A percentile compares a stretch with the other conserved stretches of the same genome.
Conservation (phyloP, 2,888 invertebrate genomes). For the Auanema freiburgensis region DNA sequence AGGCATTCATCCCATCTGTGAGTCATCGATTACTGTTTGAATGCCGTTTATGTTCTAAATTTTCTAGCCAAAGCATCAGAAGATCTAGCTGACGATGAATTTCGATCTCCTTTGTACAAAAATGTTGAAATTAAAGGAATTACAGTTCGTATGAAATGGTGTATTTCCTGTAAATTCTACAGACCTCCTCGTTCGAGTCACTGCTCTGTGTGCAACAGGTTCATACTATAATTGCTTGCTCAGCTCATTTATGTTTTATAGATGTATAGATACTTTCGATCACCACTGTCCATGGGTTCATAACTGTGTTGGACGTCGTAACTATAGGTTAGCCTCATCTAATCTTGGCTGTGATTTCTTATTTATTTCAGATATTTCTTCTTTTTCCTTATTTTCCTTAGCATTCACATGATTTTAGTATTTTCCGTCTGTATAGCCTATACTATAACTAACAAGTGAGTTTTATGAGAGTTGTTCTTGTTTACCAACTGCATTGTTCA, state of each 20-base stretch:
- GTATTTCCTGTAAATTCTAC: constrained; percentile 99
- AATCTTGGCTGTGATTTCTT: constrained; percentile 91
- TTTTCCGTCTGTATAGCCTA: constrained; percentile 89
- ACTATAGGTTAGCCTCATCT: constrained; percentile 95
- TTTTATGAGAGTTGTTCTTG: not conserved
- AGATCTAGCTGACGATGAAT: constrained; percentile 85
- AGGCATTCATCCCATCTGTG: constrained; percentile 46
- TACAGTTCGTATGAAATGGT: constrained; percentile 86
- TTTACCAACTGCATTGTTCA: not conserved
- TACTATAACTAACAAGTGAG: constrained; percentile 71
- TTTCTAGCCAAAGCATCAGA: constrained; percentile 7
- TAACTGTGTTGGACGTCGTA: constrained; percentile 64
- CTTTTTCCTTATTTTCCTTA: constrained; percentile 92
- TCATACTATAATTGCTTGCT: constrained; percentile 7
- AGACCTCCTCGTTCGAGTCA: constrained; percentile 97
- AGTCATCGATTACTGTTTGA: constrained; percentile 2
- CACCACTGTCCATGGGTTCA: constrained; percentile 81
- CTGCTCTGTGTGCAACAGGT: constrained; percentile 95
- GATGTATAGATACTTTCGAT: constrained; percentile 83
- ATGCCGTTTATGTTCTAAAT: not conserved
- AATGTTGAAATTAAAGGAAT: constrained; percentile 93
- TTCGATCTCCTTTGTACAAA: constrained; percentile 82
- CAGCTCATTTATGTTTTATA: constrained; percentile 22
- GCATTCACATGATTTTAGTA: constrained; percentile 95
- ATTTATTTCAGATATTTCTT: constrained; percentile 78